Conservation (phyloP, 2,888 invertebrate species). For the Drosophila buzzatii region DNA sequence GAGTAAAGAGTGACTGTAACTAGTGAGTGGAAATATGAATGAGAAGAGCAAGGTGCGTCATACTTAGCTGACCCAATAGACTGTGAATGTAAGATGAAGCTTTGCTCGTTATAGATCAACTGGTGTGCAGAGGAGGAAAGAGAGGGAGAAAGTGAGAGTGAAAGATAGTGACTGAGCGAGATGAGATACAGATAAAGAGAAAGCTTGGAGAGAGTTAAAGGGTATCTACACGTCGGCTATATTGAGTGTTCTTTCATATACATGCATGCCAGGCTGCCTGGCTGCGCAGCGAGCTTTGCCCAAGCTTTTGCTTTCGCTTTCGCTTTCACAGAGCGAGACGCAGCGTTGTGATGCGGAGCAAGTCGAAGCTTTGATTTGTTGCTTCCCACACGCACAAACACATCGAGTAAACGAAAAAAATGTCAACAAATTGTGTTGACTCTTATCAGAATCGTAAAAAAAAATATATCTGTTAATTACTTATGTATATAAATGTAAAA, state of each 20-base stretch:
- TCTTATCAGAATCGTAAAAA: constrained; percentile 26
- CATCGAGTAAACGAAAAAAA: constrained; percentile 7
- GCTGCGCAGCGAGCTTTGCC: constrained; percentile 11
- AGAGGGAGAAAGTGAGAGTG: neutral
- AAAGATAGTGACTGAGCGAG: no score
- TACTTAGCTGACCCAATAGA: no score
- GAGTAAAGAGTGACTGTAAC: neutral
- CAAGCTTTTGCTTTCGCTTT: constrained; percentile 13
- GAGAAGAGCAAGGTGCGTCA: neutral
- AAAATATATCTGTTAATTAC: neutral
- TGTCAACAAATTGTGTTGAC: constrained; percentile 37
- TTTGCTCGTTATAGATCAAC: neutral
- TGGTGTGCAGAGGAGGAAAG: neutral
- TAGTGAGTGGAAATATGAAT: neutral
- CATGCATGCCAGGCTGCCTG: neutral
- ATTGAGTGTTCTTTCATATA: neutral
- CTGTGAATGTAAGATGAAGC: neutral
- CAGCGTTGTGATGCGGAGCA: neutral
- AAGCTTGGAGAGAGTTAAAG: neutral
- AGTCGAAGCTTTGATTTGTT: constrained; percentile 17
- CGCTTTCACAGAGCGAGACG: neutral
- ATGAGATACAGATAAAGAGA: neutral
- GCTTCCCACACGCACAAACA: constrained; percentile 4
- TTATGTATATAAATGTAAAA: neutral
- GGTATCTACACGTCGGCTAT: neutral